phyloP scores from a whole-genome alignment of 2,797 vertebrate species.

The Echeneis naucrates region DNA sequence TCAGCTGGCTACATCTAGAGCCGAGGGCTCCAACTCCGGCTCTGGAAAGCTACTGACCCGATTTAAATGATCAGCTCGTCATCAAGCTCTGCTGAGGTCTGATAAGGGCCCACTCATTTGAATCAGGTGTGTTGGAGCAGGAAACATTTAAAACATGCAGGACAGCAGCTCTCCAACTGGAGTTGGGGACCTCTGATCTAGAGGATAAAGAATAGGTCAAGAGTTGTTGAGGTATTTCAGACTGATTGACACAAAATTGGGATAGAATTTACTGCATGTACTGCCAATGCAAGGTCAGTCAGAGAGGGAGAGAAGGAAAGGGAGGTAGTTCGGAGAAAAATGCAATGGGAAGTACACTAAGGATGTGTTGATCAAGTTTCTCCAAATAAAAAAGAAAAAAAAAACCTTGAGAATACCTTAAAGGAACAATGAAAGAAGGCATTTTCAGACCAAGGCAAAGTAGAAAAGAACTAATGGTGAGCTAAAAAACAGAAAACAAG shows the following conservation, averaged over 20 bases:
- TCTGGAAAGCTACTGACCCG: too few relatives aligned
- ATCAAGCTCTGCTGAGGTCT: too few relatives aligned
- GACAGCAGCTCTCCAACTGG: too few relatives aligned
- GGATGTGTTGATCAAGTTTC: slow-evolving; percentile 6
- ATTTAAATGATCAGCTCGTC: too few relatives aligned
- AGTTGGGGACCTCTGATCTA: too few relatives aligned
- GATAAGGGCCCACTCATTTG: too few relatives aligned
- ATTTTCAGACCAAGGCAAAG: not conserved
- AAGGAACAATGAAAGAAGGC: not conserved
- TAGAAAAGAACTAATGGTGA: not conserved
- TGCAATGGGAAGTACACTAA: slow-evolving; percentile 6
- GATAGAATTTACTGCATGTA: slow-evolving; percentile 4
- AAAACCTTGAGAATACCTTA: slow-evolving; percentile 2
- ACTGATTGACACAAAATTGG: not conserved
- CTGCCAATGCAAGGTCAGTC: slow-evolving; percentile 29
- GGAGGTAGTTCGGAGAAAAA: not conserved
- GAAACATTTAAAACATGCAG: too few relatives aligned
- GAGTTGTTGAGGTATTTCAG: slow-evolving; percentile 13
- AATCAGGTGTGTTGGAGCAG: too few relatives aligned
- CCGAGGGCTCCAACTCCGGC: too few relatives aligned
- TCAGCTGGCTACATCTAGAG: not conserved
- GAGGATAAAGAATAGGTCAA: not conserved
- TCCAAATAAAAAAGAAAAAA: slow-evolving; percentile 27
- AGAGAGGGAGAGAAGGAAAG: not conserved
- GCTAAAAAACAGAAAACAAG: not conserved